phyloP scores from a whole-genome alignment of 2,797 vertebrate species.

The Delichon dasypus region DNA sequence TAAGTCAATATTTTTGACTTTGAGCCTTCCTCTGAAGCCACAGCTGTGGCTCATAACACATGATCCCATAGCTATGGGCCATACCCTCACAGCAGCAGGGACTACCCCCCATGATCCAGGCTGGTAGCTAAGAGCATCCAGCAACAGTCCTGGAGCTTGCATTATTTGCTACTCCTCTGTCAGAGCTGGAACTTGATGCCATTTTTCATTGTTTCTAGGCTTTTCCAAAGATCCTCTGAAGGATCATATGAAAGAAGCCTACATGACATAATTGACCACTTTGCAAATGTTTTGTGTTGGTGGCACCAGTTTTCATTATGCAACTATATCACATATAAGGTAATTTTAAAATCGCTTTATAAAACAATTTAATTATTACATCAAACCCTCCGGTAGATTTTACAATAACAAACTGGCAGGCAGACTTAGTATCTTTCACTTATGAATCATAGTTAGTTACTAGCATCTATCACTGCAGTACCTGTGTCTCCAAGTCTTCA shows the following conservation, averaged over 20 bases:
- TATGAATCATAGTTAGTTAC: background rate
- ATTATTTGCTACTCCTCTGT: background rate
- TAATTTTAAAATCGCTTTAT: background rate
- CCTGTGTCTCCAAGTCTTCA: background rate
- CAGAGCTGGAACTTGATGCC: background rate
- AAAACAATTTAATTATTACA: background rate
- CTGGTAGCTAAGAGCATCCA: background rate
- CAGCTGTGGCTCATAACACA: accelerated
- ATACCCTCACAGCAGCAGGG: background rate
- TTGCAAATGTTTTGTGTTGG: background rate
- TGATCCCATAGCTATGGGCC: accelerated
- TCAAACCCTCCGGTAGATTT: background rate
- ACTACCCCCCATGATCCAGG: background rate
- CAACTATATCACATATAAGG: background rate
- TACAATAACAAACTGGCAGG: background rate
- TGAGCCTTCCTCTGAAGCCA: background rate
- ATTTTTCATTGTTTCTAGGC: background rate
- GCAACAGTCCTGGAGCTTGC: background rate
- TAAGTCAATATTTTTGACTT: background rate
- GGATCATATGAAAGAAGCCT: background rate
- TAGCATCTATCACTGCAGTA: background rate
- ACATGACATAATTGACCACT: background rate
- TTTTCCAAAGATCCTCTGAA: background rate
- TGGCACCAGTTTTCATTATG: background rate
- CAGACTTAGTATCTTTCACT: background rate